These are phyloP conservation scores for Tigriopus californicus DNA, from an alignment of 2,888 invertebrate species.

Conservation along the genomic window DNA sequence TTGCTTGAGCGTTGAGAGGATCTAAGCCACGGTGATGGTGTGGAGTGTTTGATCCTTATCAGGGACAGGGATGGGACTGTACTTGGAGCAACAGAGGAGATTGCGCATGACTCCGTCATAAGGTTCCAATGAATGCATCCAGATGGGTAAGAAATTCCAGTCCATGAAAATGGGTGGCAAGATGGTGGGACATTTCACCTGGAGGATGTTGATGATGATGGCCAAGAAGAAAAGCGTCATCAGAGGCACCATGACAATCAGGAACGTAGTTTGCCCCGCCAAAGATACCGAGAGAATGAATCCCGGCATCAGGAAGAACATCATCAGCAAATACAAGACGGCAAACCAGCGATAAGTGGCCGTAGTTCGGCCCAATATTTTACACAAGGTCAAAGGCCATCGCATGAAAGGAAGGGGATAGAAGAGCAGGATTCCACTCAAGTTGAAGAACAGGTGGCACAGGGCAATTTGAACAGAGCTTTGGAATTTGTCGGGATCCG, in stretches of 20 bases:
- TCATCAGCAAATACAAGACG: constrained; percentile 29
- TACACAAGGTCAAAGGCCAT: constrained; percentile 32
- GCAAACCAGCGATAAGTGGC: constrained; percentile 38
- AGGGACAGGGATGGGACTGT: not conserved
- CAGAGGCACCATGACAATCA: constrained; percentile 25
- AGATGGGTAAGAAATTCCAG: constrained; percentile 29
- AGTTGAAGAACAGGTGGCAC: constrained; percentile 38
- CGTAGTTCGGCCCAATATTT: constrained; percentile 32
- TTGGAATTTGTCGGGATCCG: constrained; percentile 21
- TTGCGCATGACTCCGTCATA: constrained; percentile 22
- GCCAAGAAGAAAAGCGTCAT: constrained; percentile 23
- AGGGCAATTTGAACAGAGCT: constrained; percentile 30
- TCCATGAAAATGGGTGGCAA: constrained; percentile 24
- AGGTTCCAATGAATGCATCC: constrained; percentile 29
- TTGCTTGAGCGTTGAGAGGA: too few species aligned
- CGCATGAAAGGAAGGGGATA: constrained; percentile 35
- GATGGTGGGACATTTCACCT: constrained; percentile 23
- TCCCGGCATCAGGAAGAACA: constrained; percentile 26
- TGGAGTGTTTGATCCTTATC: too few species aligned
- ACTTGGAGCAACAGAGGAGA: not conserved
- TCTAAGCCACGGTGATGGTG: too few species aligned
- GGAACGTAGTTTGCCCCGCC: constrained; percentile 25
- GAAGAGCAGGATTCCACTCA: constrained; percentile 34
- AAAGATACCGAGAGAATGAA: constrained; percentile 25
- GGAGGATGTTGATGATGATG: constrained; percentile 24